Base-by-base conservation (phyloP, 1,140 invertebrate species). In the Scaptomyza hsui region DNA sequence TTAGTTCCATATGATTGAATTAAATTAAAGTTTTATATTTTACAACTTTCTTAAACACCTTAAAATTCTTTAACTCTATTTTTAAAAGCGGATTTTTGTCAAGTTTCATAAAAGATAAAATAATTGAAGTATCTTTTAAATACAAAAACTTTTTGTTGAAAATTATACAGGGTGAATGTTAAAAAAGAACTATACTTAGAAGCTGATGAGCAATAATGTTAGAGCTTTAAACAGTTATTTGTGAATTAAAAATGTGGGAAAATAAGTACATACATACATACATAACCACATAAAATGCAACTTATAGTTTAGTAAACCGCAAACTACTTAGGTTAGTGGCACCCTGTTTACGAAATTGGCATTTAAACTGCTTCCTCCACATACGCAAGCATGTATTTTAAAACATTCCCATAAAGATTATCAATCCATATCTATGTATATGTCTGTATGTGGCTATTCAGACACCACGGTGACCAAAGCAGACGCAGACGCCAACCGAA, bases 401-500 rank as follows among this genome's bases (percentile, higher is more conserved):
- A 24, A n/a, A 53, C 37, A 48, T 32, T 35, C 12, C 39, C 10
- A 29, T 51, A 15, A 3, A 49, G 13, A 63, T 47, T 35, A 67
- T 65, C 16, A 24, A 15, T 49, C 15, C 48, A 24, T 37, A 10
- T 6, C 4, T 6, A 26, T 29, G 29, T 69, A 15, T n/a, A n/a
- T n/a, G n/a, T n/a, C n/a, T n/a, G n/a, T n/a, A n/a, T n/a, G n/a
- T n/a, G n/a, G n/a, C n/a, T 44, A 26, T 41, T 32, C 67, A 70
- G 67, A 63, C 49, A 70, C 41, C 59, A 32, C 44, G 21, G 24
- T 55, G 59, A 52, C 67, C 57, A 78, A 51, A 37, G 35, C 65
- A 62, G 59, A 57, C 16, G 7, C 47, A 52, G 48, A 45, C 55
- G 48, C 49, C 47, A 61, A 41, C 37, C 55, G 57, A 42, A 64